These are phyloP conservation scores for Malurus splendens DNA, from an alignment of 2,797 vertebrate species.

Conservation along the genomic window DNA sequence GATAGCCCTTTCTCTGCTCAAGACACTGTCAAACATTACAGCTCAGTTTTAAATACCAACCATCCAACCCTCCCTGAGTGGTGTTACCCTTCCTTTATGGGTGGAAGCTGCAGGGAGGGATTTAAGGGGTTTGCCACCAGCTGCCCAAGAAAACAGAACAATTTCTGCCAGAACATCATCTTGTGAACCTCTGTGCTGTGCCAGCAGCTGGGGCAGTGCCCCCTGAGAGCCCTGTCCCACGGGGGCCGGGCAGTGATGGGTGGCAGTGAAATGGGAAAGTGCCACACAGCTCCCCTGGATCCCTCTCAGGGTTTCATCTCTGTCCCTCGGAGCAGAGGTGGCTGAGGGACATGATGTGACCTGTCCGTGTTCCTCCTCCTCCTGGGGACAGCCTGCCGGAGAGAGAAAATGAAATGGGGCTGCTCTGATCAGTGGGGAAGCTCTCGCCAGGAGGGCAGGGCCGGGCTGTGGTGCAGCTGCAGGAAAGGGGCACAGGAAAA, in stretches of 20 bases:
- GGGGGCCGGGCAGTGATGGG: accelerated
- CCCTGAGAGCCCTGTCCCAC: neutral
- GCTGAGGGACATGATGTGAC: neutral
- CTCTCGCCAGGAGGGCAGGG: neutral
- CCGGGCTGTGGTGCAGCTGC: neutral
- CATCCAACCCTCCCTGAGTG: accelerated
- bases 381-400: neutral
- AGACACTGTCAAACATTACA: neutral
- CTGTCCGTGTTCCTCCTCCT: neutral
- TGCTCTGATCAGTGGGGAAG: neutral
- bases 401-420: no score
- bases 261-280: neutral
- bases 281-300: neutral
- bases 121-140: neutral
- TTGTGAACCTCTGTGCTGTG: neutral
- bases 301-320: neutral
- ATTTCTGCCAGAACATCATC: neutral
- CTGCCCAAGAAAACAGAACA: neutral
- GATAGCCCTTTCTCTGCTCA: neutral
- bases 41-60: neutral
- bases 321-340: neutral
- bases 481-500: neutral
- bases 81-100: neutral
- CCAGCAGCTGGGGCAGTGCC: neutral
- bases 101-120: neutral